phyloP scores from a whole-genome alignment of 2,113 vertebrate species.

The Apistogramma diplotaenia region DNA sequence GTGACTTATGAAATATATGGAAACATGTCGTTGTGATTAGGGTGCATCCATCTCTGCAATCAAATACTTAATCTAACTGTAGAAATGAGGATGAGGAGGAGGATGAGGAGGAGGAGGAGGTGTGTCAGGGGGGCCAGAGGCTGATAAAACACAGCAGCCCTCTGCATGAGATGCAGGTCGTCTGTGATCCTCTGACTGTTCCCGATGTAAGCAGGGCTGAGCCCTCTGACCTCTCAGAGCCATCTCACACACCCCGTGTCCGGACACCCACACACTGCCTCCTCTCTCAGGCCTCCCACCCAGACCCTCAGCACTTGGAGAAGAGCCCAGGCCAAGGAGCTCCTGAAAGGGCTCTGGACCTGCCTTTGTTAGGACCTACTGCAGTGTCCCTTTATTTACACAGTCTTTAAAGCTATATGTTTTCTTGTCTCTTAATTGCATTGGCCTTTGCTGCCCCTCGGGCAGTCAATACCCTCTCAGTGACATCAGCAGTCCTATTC shows the following conservation, averaged over 20 bases:
- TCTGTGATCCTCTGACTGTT: slow-evolving; percentile 77
- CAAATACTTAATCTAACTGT: neutral
- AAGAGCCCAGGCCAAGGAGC: slow-evolving; percentile 72
- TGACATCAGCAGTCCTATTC: slow-evolving; percentile 75
- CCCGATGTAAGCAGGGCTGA: slow-evolving; percentile 57
- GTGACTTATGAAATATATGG: neutral
- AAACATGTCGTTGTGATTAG: neutral
- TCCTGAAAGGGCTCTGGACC: slow-evolving; percentile 74
- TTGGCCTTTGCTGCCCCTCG: slow-evolving; percentile 72
- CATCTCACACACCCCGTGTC: slow-evolving; percentile 69
- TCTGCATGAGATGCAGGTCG: slow-evolving; percentile 70
- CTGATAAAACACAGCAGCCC: slow-evolving; percentile 46
- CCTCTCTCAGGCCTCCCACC: slow-evolving; percentile 66
- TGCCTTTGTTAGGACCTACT: slow-evolving; percentile 69
- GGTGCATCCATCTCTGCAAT: neutral
- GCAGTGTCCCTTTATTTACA: slow-evolving; percentile 78
- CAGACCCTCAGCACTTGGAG: slow-evolving; percentile 67
- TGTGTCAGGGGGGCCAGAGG: slow-evolving; percentile 9
- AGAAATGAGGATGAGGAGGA: too few relatives aligned
- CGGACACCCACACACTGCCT: slow-evolving; percentile 69
- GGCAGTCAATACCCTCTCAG: slow-evolving; percentile 74
- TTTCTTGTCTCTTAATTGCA: slow-evolving; percentile 81
- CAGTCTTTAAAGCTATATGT: slow-evolving; percentile 78
- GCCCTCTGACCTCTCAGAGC: slow-evolving; percentile 66
- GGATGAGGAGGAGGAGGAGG: slow-evolving; percentile 12